Evolutionary conservation across 2,113 vertebrate genomes (phyloP).

Genomic region (Heterocephalus glaber): DNA sequence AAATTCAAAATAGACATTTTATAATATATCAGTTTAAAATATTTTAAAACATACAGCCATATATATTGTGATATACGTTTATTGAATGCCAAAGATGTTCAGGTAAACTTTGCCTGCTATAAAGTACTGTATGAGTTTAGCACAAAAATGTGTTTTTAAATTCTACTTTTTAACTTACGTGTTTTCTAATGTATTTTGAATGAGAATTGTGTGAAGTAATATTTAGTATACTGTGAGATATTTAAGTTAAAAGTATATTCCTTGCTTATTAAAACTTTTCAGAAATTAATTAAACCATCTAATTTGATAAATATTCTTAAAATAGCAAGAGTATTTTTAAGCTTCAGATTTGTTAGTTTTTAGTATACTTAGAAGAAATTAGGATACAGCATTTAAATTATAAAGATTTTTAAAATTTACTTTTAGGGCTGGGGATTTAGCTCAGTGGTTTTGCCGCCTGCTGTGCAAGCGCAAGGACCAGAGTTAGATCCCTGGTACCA

Average conservation of each 20-base stretch:
- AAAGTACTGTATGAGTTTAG: neutral
- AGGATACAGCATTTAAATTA: neutral
- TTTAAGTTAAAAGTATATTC: neutral
- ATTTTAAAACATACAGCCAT: neutral
- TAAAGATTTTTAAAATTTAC: neutral
- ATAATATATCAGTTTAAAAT: neutral
- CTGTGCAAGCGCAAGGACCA: no score
- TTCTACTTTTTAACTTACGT: neutral
- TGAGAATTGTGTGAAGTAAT: constrained; percentile 17
- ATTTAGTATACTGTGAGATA: neutral
- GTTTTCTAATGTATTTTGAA: neutral
- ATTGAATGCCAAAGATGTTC: neutral
- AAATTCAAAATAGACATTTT: neutral
- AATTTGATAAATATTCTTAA: constrained; percentile 47
- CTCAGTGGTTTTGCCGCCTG: no score
- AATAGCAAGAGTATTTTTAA: neutral
- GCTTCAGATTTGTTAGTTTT: neutral
- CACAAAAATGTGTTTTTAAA: neutral
- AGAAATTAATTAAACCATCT: neutral
- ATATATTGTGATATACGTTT: neutral
- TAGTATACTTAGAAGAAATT: neutral
- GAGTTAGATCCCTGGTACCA: no score
- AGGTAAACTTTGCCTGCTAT: neutral
- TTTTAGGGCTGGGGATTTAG: no score
- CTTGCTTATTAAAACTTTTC: neutral